phyloP scores from a whole-genome alignment of 2,797 vertebrate species.

The Clarias platycephalus region DNA sequence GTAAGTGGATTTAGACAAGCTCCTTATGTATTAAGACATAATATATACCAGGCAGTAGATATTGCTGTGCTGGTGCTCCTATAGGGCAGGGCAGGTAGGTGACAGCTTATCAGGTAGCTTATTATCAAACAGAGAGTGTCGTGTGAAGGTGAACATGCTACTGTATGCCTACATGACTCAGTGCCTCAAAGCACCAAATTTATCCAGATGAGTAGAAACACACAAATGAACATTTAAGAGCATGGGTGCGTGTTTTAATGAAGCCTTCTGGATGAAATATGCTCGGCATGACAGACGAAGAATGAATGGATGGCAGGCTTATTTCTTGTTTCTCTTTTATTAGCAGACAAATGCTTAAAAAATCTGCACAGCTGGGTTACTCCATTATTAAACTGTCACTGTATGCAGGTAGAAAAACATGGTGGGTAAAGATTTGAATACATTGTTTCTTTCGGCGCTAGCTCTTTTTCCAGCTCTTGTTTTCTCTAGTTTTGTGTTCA shows the following conservation, averaged over 20 bases:
- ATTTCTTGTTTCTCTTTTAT: slow-evolving; percentile 26
- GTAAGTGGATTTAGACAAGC: slow-evolving; percentile 36
- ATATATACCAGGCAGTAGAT: slow-evolving; percentile 25
- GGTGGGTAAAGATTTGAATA: slow-evolving; percentile 36
- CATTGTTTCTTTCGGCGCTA: slow-evolving; percentile 26
- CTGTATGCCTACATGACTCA: slow-evolving; percentile 8
- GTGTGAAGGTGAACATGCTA: slow-evolving; percentile 40
- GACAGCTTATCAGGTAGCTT: slow-evolving; percentile 47
- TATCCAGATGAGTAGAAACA: slow-evolving; percentile 31
- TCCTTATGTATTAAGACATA: slow-evolving; percentile 40
- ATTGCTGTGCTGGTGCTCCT: slow-evolving; percentile 40
- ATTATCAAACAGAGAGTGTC: slow-evolving; percentile 35
- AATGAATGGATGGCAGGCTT: slow-evolving; percentile 22
- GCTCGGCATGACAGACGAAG: slow-evolving; percentile 5
- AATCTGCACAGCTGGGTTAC: slow-evolving; percentile 27
- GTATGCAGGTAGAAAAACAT: slow-evolving; percentile 40
- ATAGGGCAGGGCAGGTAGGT: slow-evolving; percentile 44
- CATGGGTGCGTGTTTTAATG: slow-evolving; percentile 38
- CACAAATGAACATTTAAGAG: slow-evolving; percentile 27
- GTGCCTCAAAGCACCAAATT: slow-evolving; percentile 5
- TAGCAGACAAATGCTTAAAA: slow-evolving; percentile 24
- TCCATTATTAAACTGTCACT: slow-evolving; percentile 51
- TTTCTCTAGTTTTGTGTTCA: slow-evolving; percentile 24
- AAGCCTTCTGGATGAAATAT: slow-evolving; percentile 41
- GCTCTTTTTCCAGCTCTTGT: slow-evolving; percentile 18